Conservation (phyloP, 2,888 invertebrate species). For the Eupeodes latifasciatus region DNA sequence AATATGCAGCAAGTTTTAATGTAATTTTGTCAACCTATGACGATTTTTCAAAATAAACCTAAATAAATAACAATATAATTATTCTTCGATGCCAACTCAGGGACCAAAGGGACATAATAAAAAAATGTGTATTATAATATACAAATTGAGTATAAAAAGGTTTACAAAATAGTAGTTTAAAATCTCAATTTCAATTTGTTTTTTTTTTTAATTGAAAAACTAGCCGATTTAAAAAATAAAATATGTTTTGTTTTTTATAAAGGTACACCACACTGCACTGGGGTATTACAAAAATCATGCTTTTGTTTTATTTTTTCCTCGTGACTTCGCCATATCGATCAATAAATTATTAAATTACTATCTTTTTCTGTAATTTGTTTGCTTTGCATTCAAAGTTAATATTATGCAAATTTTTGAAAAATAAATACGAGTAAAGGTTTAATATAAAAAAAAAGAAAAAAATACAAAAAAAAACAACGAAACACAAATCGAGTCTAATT, state of each 20-base stretch:
- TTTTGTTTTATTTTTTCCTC: not conserved
- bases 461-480: no score
- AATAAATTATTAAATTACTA: not conserved
- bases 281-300: constrained; percentile 22
- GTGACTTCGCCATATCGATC: not conserved
- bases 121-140: not conserved
- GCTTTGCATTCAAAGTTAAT: not conserved
- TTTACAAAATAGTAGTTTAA: not conserved
- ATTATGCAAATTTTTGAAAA: not conserved
- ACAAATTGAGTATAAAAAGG: not conserved
- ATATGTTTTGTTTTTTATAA: not conserved
- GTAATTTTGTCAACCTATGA: no score
- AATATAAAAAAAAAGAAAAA: no score
- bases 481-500: no score
- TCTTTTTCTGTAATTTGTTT: not conserved
- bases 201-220: not conserved
- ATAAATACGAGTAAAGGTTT: not conserved
- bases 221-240: constrained; percentile 3
- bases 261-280: constrained; percentile 39
- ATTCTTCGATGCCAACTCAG: constrained; percentile 1
- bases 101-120: not conserved
- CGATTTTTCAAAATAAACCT: no score
- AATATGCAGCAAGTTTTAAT: no score
- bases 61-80: no score
- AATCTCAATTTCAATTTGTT: not conserved